A percentile compares a stretch with the other conserved stretches of the same genome.
Evolutionary conservation across 2,113 vertebrate species (phyloP).

Genomic region (Numenius arquata): DNA sequence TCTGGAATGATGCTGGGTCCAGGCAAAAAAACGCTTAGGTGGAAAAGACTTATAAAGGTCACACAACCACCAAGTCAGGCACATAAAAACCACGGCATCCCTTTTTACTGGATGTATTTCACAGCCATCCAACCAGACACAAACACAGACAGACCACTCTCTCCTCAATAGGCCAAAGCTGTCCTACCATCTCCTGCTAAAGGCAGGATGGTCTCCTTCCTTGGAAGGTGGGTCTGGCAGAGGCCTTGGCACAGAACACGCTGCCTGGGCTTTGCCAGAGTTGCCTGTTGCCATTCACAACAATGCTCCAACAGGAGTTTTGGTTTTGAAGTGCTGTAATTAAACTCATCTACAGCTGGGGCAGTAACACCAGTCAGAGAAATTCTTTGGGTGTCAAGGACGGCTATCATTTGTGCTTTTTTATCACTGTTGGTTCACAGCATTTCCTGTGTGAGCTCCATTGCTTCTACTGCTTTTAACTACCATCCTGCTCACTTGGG

Average conservation of each 20-base stretch:
- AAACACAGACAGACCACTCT: background rate
- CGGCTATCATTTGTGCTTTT: constrained; percentile 23
- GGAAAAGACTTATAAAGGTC: background rate
- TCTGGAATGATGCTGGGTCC: background rate
- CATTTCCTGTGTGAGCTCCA: background rate
- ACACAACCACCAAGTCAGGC: background rate
- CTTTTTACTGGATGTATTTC: background rate
- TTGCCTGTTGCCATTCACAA: background rate
- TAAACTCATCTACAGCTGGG: constrained; percentile 29
- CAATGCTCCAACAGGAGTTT: background rate
- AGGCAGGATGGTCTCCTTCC: fast-evolving
- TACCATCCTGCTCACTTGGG: constrained; percentile 49
- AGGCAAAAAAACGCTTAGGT: background rate
- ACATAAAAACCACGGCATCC: fast-evolving
- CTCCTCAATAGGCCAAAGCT: background rate
- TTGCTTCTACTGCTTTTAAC: constrained; percentile 65
- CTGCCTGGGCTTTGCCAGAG: background rate
- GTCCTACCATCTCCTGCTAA: background rate
- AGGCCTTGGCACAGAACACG: background rate
- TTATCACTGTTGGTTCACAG: background rate
- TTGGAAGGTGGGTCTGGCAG: background rate
- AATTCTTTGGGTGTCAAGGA: constrained; percentile 29
- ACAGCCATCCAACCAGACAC: background rate
- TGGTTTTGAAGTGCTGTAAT: constrained; percentile 4
- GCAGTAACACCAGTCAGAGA: constrained; percentile 35